These are phyloP conservation scores for Neolamprologus caudopunctatus DNA, from an alignment of 2,113 vertebrate species.

Conservation along the genomic window DNA sequence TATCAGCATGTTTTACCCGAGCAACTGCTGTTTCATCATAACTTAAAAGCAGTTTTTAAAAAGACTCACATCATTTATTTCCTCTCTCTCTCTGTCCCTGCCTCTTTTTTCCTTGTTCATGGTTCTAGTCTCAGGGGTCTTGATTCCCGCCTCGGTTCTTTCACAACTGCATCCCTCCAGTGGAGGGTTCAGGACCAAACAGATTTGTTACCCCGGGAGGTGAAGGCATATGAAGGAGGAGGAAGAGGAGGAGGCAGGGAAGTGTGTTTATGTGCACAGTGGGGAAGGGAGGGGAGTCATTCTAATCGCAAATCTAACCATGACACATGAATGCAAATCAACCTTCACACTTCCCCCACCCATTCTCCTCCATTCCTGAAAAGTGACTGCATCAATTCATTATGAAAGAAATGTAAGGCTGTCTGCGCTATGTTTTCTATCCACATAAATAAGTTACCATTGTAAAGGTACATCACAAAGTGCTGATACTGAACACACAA, in stretches of 20 bases:
- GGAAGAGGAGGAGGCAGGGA: neutral
- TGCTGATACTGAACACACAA: neutral
- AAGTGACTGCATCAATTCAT: neutral
- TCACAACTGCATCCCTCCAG: conserved; percentile 2
- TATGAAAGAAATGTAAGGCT: neutral
- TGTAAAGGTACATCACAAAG: neutral
- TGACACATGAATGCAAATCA: conserved; percentile 30
- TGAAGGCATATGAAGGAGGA: neutral
- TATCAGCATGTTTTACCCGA: conserved; percentile 15
- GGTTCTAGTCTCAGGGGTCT: conserved; percentile 6
- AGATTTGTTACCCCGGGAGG: conserved; percentile 9
- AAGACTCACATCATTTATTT: conserved; percentile 23
- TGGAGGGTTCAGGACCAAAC: conserved; percentile 23
- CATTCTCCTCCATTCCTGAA: neutral
- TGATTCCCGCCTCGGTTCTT: conserved; percentile 5
- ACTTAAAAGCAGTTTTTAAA: conserved; percentile 27
- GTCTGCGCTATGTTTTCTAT: neutral
- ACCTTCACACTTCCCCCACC: conserved; percentile 18
- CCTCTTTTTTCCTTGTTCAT: neutral
- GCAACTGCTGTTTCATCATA: conserved; percentile 25
- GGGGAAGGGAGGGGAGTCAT: neutral
- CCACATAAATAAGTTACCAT: neutral
- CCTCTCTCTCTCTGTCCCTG: neutral
- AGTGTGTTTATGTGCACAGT: neutral
- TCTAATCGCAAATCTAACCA: conserved; percentile 31